Evolutionary conservation across 2,888 invertebrate species (phyloP), one percentile per base, ranked within the genome.

Genomic region (Acronicta psi): DNA sequence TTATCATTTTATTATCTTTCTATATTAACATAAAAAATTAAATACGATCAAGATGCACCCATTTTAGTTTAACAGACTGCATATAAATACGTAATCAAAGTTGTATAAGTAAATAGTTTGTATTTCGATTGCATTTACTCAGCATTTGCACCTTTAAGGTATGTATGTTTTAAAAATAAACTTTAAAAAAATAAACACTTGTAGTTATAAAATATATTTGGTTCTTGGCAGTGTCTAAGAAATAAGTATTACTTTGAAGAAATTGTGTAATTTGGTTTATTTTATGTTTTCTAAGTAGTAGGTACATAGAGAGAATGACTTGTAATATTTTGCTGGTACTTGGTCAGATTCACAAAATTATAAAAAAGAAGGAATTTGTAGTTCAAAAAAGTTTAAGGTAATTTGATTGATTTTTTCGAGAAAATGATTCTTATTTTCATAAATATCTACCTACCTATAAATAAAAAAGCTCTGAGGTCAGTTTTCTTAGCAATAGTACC

Each of bases 291-390:
- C 54, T 17, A 44, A 49, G 45, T 45, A 20, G n/a, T 45, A 45
- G 52, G 52, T 38, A 43, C 3, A 62, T 49, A 55, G 70, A 70
- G 74, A 70, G 54, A 55, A 51, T 56, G 75, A 74, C 65, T 74
- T 55, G 20, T 2, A 47, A 47, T 49, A 13, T 40, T 34, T 65
- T 49, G 7, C 38, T 29, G 2, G n/a, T 49, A 44, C 38, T 42
- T 56, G 70, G 46, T 50, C 50, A 65, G 41, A 54, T 5, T 40
- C 38, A 44, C 14, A 18, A 14, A 38, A n/a, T 44, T 18, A 10
- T 7, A 2, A 23, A 7, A 7, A 1, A 25, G 25, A 25, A 9
- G 25, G 25, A 25, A 25, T 25, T 7, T 8, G 9, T 25, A 7
- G 9, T 1, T 4, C 20, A 20, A 5, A 20, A 20, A 20, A 20